These are phyloP conservation scores for Corythucha ciliata DNA, from an alignment of 2,888 invertebrate genomes.

Conservation along the genomic window DNA sequence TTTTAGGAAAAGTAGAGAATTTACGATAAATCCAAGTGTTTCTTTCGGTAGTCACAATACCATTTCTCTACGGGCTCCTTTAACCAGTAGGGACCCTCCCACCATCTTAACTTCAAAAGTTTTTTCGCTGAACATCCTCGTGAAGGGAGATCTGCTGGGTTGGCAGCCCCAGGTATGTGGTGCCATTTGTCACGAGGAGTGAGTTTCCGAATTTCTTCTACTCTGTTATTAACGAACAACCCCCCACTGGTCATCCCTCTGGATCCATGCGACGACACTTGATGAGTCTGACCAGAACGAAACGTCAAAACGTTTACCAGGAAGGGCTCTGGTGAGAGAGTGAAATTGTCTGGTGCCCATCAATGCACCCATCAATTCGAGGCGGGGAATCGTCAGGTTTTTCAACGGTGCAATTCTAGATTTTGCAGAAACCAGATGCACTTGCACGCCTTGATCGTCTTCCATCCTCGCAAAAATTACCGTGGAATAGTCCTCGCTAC, in stretches of 20 bases:
- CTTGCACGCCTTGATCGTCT: constrained; percentile 1
- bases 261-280: constrained; percentile 31
- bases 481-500: constrained; percentile 15
- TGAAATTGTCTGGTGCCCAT: constrained; percentile 24
- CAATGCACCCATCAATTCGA: constrained; percentile 32
- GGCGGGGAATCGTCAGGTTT: constrained; percentile 27
- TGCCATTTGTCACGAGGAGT: constrained; percentile 30
- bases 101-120: constrained; percentile 27
- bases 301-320: neutral
- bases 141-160: constrained; percentile 34
- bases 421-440: constrained; percentile 26
- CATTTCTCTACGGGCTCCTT: constrained; percentile 18
- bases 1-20: constrained; percentile 32
- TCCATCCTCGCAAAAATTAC: constrained; percentile 21
- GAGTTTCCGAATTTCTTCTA: constrained; percentile 35
- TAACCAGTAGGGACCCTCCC: constrained; percentile 32
- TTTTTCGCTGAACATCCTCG: constrained; percentile 22
- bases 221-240: constrained; percentile 35
- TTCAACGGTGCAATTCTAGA: constrained; percentile 30
- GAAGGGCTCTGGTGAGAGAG: neutral
- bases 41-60: too few species aligned
- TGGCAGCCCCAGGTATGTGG: constrained; percentile 31
- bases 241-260: constrained; percentile 29
- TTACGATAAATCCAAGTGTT: neutral
- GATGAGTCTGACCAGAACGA: constrained; percentile 9